Conservation (phyloP, 2,888 invertebrate species). For the Amphimallon solstitiale region DNA sequence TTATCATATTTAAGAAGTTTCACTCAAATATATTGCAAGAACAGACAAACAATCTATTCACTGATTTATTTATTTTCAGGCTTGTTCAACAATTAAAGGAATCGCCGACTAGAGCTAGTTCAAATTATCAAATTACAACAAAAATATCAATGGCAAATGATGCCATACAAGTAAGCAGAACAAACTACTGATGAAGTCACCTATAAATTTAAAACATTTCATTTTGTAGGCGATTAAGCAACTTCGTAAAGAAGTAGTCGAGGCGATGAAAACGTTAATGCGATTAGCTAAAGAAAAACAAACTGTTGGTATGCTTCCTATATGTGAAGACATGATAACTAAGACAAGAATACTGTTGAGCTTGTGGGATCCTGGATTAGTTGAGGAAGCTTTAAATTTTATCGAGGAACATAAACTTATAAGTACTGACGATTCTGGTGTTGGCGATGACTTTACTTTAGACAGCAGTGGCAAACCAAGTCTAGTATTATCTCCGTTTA, state of each 20-base stretch:
- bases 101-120: slow-evolving; percentile 69
- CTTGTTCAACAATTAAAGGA: slow-evolving; percentile 84
- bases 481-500: slow-evolving; percentile 73
- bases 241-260: slow-evolving; percentile 79
- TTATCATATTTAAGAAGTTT: too few relatives aligned
- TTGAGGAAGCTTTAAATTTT: slow-evolving; percentile 86
- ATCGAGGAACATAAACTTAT: slow-evolving; percentile 80
- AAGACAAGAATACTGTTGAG: slow-evolving; percentile 83
- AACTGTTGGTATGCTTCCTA: slow-evolving; percentile 77
- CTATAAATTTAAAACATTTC: slow-evolving; percentile 21
- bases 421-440: slow-evolving; percentile 59
- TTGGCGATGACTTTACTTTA: slow-evolving; percentile 57
- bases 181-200: neutral
- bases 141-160: slow-evolving; percentile 86
- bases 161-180: slow-evolving; percentile 70
- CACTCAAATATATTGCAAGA: too few relatives aligned
- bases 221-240: slow-evolving; percentile 73
- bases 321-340: slow-evolving; percentile 80
- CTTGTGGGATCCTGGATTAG: slow-evolving; percentile 86
- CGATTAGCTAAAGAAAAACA: slow-evolving; percentile 79
- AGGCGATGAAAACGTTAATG: slow-evolving; percentile 79
- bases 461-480: slow-evolving; percentile 55
- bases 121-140: slow-evolving; percentile 74
- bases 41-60: too few relatives aligned
- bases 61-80: slow-evolving; percentile 67